phyloP scores from a whole-genome alignment of 2,113 vertebrate genomes.

The Tragelaphus scriptus region DNA sequence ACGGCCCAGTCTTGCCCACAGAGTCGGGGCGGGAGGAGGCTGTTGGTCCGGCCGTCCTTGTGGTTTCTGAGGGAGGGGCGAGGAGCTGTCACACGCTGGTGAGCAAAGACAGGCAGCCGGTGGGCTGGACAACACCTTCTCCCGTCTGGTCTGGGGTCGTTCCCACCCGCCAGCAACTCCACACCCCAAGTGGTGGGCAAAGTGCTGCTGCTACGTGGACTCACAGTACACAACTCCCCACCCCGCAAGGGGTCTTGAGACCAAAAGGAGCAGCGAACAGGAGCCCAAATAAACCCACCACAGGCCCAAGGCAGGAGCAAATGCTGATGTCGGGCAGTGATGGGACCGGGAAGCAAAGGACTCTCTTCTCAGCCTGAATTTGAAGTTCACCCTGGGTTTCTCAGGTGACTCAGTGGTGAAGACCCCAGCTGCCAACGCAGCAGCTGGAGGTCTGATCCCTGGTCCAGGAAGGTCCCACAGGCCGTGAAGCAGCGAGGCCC shows the following conservation, averaged over 20 bases:
- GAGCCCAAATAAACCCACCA: not conserved
- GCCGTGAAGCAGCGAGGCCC: not conserved
- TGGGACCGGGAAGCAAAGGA: rapidly evolving
- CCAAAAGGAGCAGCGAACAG: rapidly evolving
- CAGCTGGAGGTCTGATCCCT: not conserved
- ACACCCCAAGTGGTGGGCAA: not conserved
- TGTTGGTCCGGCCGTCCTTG: not conserved
- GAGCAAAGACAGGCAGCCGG: not conserved
- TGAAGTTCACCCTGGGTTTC: not conserved
- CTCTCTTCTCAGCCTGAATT: not conserved
- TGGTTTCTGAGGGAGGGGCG: rapidly evolving
- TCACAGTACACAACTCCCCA: rapidly evolving
- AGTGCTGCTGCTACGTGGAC: rapidly evolving
- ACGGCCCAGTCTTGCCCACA: not conserved
- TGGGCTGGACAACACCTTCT: rapidly evolving
- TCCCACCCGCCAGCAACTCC: rapidly evolving
- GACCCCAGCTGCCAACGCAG: not conserved
- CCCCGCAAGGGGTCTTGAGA: rapidly evolving
- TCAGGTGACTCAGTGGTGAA: not conserved
- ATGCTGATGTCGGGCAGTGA: rapidly evolving
- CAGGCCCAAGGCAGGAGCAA: not conserved
- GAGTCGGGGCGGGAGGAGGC: not conserved
- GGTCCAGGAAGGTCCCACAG: not conserved
- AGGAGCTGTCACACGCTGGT: rapidly evolving
- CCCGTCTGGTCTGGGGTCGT: not conserved